phyloP scores from a whole-genome alignment of 2,888 invertebrate species.

The Pyrrhia umbra region DNA sequence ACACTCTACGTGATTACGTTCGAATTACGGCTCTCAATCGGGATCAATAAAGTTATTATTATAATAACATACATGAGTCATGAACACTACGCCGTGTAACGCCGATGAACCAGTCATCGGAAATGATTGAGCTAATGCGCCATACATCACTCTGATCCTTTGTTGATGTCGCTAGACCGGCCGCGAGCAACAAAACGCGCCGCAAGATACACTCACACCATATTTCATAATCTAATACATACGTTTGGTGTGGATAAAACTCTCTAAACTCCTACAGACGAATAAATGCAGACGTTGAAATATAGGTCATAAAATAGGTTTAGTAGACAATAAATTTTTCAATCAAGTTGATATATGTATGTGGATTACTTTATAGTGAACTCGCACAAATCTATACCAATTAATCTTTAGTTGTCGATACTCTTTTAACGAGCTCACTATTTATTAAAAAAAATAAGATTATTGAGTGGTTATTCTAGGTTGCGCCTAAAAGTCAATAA shows the following conservation, averaged over 20 bases:
- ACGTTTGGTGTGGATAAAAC: slow-evolving; percentile 28
- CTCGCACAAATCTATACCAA: slow-evolving; percentile 42
- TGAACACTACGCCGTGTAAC: slow-evolving; percentile 37
- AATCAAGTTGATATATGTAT: slow-evolving; percentile 56
- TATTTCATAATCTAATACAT: slow-evolving; percentile 10
- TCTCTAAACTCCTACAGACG: slow-evolving; percentile 37
- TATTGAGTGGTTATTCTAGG: slow-evolving; percentile 6
- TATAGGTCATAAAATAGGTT: slow-evolving; percentile 59
- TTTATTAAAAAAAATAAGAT: neutral
- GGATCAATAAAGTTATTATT: slow-evolving; percentile 71
- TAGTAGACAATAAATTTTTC: slow-evolving; percentile 56
- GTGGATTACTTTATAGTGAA: slow-evolving; percentile 51
- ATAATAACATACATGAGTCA: slow-evolving; percentile 66
- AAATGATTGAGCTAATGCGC: slow-evolving; percentile 49
- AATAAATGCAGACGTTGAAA: slow-evolving; percentile 51
- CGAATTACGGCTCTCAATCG: slow-evolving; percentile 68
- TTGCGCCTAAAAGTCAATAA: slow-evolving; percentile 35
- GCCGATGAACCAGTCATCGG: slow-evolving; percentile 62
- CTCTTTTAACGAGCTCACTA: slow-evolving; percentile 37
- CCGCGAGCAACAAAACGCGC: neutral
- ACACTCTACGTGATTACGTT: slow-evolving; percentile 64
- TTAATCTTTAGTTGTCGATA: slow-evolving; percentile 56
- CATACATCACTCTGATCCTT: slow-evolving; percentile 41
- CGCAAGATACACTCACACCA: neutral
- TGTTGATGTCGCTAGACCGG: slow-evolving; percentile 54